Evolutionary conservation across 2,113 vertebrate genomes (phyloP), one percentile per base, ranked within the genome.

Genomic region (Rissa tridactyla): DNA sequence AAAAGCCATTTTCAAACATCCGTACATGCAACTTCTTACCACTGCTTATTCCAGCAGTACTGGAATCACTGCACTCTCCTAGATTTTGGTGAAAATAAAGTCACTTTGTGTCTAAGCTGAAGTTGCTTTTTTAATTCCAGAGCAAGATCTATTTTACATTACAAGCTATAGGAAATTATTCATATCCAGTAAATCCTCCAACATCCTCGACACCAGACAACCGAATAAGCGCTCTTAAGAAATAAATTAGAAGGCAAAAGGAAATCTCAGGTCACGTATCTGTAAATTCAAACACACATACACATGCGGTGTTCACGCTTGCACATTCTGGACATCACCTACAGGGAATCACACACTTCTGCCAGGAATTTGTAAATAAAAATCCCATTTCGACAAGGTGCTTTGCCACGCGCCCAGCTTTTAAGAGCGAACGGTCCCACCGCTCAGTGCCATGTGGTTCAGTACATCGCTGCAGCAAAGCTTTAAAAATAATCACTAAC

Each of bases 401-500:
- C 49, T 52, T 52, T 1, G 2, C 71, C 51, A n/a, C 8, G 11
- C 29, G 57, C 51, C 70, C 61, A n/a, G 49, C n/a, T 80, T 85
- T 91, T 57, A 73, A 69, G n/a, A 91, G 58, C 0, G 0, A 14
- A 86, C 23, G 0, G 3, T 66, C 60, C 81, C 19, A 2, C 52
- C 38, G 75, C 71, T 76, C 21, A 10, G 72, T 22, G 46, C 68
- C 40, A 22, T 22, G 46, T 49, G 61, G 38, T 66, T 94, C 42
- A 26, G 42, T 27, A 61, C 62, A 5, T 27, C 5, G 8, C 88
- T 86, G 62, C 82, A 76, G 91, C 62, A 64, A 54, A 80, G 49
- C 51, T 66, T 86, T 77, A 88, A 88, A 88, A 93, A 91, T 82
- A 94, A 93, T 86, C n/a, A 40, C 76, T 51, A 94, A 69, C 76